Percentiles rank a stretch among this genome's conserved stretches.
Evolutionary conservation across 2,113 vertebrate species (phyloP).

Genomic region (Indri indri): DNA sequence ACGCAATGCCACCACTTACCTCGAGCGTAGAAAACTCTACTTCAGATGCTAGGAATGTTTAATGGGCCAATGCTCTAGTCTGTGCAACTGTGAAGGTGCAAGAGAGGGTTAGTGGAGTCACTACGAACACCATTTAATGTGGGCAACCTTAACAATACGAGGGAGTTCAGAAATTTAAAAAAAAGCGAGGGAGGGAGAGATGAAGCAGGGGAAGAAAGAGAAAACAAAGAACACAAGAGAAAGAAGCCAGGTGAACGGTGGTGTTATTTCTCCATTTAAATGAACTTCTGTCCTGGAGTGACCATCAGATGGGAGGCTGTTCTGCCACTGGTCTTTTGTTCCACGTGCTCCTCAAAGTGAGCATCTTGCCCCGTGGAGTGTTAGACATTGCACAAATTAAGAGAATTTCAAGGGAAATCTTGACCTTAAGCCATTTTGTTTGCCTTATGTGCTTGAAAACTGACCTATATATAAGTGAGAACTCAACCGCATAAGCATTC

Average conservation of each 20-base stretch:
- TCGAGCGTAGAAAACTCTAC: not conserved
- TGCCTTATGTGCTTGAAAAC: not conserved
- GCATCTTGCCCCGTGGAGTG: not conserved
- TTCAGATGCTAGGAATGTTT: not conserved
- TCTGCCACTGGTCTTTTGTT: not conserved
- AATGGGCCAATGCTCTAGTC: not conserved
- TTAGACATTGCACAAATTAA: not conserved
- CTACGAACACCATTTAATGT: not conserved
- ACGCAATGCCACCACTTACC: not conserved
- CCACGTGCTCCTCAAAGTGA: not conserved
- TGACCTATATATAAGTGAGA: not conserved
- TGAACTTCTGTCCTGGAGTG: not conserved
- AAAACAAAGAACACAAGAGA: not conserved
- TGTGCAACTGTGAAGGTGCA: not conserved
- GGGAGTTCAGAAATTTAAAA: not conserved
- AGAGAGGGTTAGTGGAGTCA: not conserved
- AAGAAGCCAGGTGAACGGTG: not conserved
- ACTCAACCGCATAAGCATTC: not conserved
- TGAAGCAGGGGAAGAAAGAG: accelerated
- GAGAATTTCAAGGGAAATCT: not conserved
- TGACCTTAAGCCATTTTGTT: not conserved
- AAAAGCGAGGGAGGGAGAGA: not conserved
- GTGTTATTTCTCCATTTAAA: not conserved
- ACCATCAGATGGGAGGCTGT: not conserved
- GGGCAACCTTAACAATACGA: not conserved